phyloP scores from a whole-genome alignment of 2,888 invertebrate species.

The Capitulum mitella region DNA sequence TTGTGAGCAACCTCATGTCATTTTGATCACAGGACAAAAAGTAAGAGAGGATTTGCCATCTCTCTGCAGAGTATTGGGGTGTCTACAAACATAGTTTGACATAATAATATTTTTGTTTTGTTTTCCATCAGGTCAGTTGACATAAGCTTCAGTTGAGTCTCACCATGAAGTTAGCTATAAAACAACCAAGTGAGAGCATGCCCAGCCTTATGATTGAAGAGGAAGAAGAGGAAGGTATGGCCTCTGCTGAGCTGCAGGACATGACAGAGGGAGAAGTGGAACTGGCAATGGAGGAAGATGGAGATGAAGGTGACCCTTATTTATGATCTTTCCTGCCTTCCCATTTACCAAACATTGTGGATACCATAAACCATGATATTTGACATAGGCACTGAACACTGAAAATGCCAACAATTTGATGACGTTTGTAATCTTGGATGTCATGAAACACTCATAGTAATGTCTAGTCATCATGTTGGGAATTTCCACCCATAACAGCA shows the following conservation, averaged over 20 bases:
- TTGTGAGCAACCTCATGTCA: too few species aligned
- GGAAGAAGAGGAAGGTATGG: neutral
- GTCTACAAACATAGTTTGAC: too few species aligned
- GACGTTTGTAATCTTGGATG: too few species aligned
- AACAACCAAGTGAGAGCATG: constrained; percentile 13
- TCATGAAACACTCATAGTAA: too few species aligned
- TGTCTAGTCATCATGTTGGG: too few species aligned
- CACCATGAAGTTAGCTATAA: neutral
- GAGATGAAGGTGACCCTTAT: neutral
- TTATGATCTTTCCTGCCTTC: neutral
- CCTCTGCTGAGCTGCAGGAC: neutral
- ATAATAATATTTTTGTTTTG: neutral
- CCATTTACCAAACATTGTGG: neutral
- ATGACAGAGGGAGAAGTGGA: neutral
- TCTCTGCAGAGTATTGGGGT: too few species aligned
- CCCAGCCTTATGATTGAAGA: neutral
- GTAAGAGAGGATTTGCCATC: too few species aligned
- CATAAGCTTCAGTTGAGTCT: too few species aligned
- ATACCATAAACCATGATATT: neutral
- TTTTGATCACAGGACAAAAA: too few species aligned
- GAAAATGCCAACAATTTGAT: neutral
- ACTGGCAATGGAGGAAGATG: neutral
- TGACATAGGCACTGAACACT: neutral
- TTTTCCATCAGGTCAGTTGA: too few species aligned
- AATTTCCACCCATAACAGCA: too few species aligned